Evolutionary conservation across 2,113 vertebrate genomes (phyloP).

Genomic region (Edolisoma coerulescens): DNA sequence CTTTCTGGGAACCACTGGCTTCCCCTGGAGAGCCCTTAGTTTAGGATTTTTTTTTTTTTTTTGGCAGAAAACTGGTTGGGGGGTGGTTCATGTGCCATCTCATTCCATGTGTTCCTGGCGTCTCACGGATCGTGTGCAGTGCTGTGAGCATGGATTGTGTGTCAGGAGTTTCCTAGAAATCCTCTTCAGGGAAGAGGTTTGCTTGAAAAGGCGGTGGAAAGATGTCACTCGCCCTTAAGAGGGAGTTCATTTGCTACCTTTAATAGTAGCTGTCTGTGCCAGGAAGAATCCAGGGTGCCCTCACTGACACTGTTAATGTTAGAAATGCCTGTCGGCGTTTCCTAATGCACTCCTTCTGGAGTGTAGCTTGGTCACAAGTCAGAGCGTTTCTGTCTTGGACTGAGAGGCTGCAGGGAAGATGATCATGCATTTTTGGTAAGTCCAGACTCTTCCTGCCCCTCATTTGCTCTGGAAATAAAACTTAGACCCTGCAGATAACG

Average conservation of each 20-base stretch:
- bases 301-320: neutral
- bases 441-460: neutral
- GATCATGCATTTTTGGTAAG: neutral
- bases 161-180: constrained; percentile 24
- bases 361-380: neutral
- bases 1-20: neutral
- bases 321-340: neutral
- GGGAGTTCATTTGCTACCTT: neutral
- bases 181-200: neutral
- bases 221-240: neutral
- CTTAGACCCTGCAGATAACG: neutral
- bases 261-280: neutral
- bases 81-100: fast-evolving
- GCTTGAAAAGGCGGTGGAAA: neutral
- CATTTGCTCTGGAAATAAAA: neutral
- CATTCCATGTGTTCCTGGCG: neutral
- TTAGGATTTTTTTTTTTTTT: neutral
- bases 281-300: neutral
- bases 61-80: fast-evolving
- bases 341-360: neutral
- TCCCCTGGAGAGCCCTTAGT: neutral
- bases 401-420: neutral
- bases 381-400: neutral
- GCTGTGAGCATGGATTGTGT: neutral
- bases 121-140: fast-evolving